Evolutionary conservation across 1,140 invertebrate species (phyloP), one percentile per base, ranked within the genome.

Genomic region (Magallana ariakensis): DNA sequence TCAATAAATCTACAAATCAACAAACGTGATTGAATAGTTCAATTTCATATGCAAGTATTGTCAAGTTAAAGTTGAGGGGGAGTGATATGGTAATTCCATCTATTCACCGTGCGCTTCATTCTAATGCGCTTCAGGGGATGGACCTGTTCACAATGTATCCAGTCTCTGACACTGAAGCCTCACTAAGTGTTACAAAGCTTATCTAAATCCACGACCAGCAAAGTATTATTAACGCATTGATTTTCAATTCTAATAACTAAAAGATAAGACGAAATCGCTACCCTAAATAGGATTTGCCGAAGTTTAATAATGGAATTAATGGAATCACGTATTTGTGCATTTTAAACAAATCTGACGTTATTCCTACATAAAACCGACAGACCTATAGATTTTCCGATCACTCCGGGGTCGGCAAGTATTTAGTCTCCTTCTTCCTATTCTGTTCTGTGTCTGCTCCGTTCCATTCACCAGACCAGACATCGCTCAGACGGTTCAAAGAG

Each of bases 291-390:
- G 66, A 70, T 70, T 6, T 22, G 66, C 8, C 66, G 6, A 26
- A 70, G 13, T 70, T 19, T 70, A 11, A 70, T 22, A 70, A 70
- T 70, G 66, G 13, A 70, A 70, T 26, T 70, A 70, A 70, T 70
- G 9, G 26, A 70, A 70, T 13, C 13, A 9, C 19, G n/a, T 70
- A 11, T 70, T 70, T 70, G 66, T 22, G 33, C 66, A 70, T 26
- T 19, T 26, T 19, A 22, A 10, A 70, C 66, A 11, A 19, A 70
- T 26, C 11, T 26, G n/a, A 26, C n/a, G 66, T 13, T 70, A 70
- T 70, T 70, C 5, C 66, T 22, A 22, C 58, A 15, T 19, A 46
- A 46, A 70, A 26, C 33, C 66, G 19, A 46, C 19, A 70, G n/a
- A 33, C 22, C n/a, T 70, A 11, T 22, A 26, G 22, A 46, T 46